Evolutionary conservation across 2,888 invertebrate genomes (phyloP).

Genomic region (Nesidiocoris tenuis): DNA sequence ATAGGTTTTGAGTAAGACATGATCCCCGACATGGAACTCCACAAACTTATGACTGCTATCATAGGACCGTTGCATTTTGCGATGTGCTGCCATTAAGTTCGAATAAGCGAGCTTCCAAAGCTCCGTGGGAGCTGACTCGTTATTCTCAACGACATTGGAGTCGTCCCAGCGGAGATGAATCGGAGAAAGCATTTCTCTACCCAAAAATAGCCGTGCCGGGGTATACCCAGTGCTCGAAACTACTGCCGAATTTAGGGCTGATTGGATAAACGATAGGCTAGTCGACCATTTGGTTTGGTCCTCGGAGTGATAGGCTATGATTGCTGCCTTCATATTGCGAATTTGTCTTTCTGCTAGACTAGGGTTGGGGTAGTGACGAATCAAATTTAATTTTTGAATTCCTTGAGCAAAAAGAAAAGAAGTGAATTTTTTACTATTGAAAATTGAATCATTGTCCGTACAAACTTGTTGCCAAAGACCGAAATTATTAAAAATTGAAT

Average conservation of each 20-base stretch:
- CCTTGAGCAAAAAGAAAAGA: not conserved
- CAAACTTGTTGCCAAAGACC: not conserved
- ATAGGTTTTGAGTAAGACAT: too few relatives aligned
- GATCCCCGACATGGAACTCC: too few relatives aligned
- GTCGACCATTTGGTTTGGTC: not conserved
- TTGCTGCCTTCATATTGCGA: not conserved
- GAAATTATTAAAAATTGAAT: not conserved
- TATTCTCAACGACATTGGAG: too few relatives aligned
- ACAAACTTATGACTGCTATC: too few relatives aligned
- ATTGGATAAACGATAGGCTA: not conserved
- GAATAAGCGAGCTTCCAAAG: too few relatives aligned
- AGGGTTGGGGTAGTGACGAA: conserved; percentile 9
- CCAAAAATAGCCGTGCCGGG: not conserved
- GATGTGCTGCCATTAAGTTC: too few relatives aligned
- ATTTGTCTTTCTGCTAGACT: conserved; percentile 4
- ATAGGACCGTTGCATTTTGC: too few relatives aligned
- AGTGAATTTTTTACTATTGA: not conserved
- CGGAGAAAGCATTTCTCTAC: not conserved
- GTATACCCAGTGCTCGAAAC: not conserved
- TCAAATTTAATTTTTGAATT: not conserved
- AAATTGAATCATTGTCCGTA: conserved; percentile 1
- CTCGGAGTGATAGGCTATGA: conserved; percentile 1
- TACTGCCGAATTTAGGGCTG: not conserved
- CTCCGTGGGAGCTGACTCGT: too few relatives aligned
- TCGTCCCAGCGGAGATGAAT: conserved; percentile 5